phyloP scores from a whole-genome alignment of 2,888 invertebrate species.

The Netelia virgata region DNA sequence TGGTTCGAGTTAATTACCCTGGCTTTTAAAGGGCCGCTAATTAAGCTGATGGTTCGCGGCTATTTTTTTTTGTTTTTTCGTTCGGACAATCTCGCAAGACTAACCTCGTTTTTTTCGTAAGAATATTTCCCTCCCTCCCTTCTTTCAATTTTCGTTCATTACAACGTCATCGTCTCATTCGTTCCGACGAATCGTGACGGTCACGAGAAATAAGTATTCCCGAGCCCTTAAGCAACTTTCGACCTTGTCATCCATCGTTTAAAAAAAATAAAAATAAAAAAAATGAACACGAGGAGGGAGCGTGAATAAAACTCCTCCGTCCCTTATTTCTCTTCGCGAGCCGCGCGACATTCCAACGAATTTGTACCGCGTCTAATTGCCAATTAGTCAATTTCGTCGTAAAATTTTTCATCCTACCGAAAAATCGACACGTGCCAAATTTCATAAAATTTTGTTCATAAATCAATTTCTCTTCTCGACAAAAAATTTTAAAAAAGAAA shows the following conservation, averaged over 20 bases:
- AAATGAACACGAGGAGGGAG: neutral
- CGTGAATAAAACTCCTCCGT: neutral
- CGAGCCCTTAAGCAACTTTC: slow-evolving; percentile 28
- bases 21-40: slow-evolving; percentile 56
- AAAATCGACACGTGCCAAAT: neutral
- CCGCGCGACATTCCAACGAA: slow-evolving; percentile 17
- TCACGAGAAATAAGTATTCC: slow-evolving; percentile 32
- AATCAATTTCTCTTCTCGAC: slow-evolving; percentile 14
- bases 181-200: slow-evolving; percentile 29
- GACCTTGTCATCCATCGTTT: slow-evolving; percentile 35
- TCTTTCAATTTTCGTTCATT: neutral
- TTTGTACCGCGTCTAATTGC: slow-evolving; percentile 29
- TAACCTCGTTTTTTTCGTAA: slow-evolving; percentile 54
- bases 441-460: neutral
- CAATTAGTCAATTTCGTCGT: slow-evolving; percentile 50
- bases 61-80: neutral
- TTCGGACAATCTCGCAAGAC: slow-evolving; percentile 47
- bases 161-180: slow-evolving; percentile 30
- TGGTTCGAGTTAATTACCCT: slow-evolving; percentile 46
- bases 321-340: slow-evolving; percentile 3
- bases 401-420: slow-evolving; percentile 27
- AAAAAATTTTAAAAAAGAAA: neutral
- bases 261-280: neutral
- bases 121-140: neutral
- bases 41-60: slow-evolving; percentile 42